Evolutionary conservation across 2,888 invertebrate species (phyloP), one percentile per base, ranked within the genome.

Genomic region (Sarcophaga rosellei): DNA sequence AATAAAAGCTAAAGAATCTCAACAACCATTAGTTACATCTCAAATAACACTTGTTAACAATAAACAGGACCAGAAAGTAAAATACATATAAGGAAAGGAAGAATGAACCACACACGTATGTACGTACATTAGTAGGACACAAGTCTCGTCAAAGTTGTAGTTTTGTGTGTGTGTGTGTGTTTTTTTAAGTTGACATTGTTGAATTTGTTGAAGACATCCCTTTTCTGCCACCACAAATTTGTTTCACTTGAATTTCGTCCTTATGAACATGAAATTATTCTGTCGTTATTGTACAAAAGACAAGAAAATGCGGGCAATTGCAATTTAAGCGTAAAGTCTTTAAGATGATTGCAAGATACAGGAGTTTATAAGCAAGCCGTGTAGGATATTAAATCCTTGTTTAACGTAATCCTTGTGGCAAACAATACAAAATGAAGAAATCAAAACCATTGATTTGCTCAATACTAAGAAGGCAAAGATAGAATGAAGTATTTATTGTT

Each of bases 11-110:
- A 89, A 84, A 69, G 88, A 89, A 74, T 65, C 84, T 83, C 53
- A 87, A 74, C 88, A 87, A 88, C 89, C 89, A 88, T 88, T 88
- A 89, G 86, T 84, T 89, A 75, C 78, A 87, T 90, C 89, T 91
- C 91, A 87, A 88, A 90, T 89, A 89, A 89, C 91, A 91, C 91
- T 91, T 91, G 91, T 91, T 90, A 88, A 88, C 88, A 89, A 89
- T 89, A 90, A 88, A 89, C 87, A 89, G n/a, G 17, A 20, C 47
- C 63, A 53, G 23, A 12, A 6, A 20, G 20, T 2, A 6, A 72
- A 20, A 35, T 35, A 35, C 8, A 35, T 35, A n/a, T n/a, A n/a
- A n/a, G 35, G 6, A 57, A 17, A 69, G 10, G 59, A 57, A 8
- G 53, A 17, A 44, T 21, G 17, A 59, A 44, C 63, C 10, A 59